Conservation (phyloP, 2,113 vertebrate species). For the Erythrocercus mccallii region DNA sequence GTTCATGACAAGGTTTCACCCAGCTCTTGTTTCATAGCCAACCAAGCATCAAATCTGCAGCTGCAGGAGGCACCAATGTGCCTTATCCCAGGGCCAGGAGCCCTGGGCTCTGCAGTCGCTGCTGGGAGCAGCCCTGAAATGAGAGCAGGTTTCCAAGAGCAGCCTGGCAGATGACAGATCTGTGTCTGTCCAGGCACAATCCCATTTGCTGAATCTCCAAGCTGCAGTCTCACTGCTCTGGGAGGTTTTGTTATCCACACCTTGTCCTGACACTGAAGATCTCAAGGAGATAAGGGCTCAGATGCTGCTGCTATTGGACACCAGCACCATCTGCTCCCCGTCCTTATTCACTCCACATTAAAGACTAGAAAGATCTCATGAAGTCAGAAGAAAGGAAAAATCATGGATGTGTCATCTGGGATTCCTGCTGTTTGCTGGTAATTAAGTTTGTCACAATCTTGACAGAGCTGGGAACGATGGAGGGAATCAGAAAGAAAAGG, state of each 20-base stretch:
- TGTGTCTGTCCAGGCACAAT: not conserved
- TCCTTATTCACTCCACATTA: slow-evolving; percentile 2
- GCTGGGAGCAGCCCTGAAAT: not conserved
- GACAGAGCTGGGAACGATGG: slow-evolving; percentile 47
- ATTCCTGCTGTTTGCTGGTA: slow-evolving; percentile 52
- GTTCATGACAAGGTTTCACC: not conserved
- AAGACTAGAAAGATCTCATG: slow-evolving; percentile 9
- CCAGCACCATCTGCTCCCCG: slow-evolving; percentile 25
- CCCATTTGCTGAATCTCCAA: not conserved
- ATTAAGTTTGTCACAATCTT: slow-evolving; percentile 62
- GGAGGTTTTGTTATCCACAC: not conserved
- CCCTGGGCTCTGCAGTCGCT: not conserved
- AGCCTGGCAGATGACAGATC: not conserved
- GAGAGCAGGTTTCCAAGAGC: not conserved
- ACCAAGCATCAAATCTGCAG: not conserved
- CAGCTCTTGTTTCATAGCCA: not conserved
- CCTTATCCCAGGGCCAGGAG: fast-evolving
- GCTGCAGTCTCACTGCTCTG: fast-evolving
- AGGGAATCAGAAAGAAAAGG: slow-evolving; percentile 24
- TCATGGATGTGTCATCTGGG: slow-evolving; percentile 6
- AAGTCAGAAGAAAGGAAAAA: not conserved
- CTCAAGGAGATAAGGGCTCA: not conserved
- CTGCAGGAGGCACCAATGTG: not conserved
- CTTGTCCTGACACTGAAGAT: not conserved
- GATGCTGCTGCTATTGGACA: not conserved